Conservation (phyloP, 2,113 vertebrate species). For the Solea senegalensis region DNA sequence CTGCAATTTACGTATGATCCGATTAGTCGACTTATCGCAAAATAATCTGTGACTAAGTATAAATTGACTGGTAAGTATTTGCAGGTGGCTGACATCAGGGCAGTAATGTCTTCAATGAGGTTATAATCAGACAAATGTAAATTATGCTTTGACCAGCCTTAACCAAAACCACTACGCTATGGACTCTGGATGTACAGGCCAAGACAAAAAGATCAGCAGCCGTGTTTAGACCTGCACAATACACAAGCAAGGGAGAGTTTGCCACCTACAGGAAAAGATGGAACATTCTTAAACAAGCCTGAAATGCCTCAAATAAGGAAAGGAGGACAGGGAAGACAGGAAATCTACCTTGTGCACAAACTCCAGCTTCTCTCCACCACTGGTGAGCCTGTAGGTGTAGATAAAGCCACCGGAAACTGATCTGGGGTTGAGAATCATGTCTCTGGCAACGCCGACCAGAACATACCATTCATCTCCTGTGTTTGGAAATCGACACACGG, state of each 20-base stretch:
- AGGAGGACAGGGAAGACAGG: not conserved
- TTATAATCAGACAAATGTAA: not conserved
- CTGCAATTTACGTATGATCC: too few species aligned
- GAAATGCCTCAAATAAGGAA: too few species aligned
- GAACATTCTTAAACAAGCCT: too few species aligned
- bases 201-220: not conserved
- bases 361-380: slow-evolving; percentile 93
- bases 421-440: slow-evolving; percentile 95
- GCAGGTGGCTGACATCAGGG: too few species aligned
- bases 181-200: not conserved
- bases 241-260: not conserved
- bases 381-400: slow-evolving; percentile 93
- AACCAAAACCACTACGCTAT: not conserved
- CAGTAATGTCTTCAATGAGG: too few species aligned
- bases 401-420: slow-evolving; percentile 93
- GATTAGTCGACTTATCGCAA: too few species aligned
- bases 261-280: slow-evolving; percentile 4
- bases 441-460: slow-evolving; percentile 95
- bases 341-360: slow-evolving; percentile 94
- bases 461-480: slow-evolving; percentile 96
- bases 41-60: too few species aligned
- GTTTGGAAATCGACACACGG: slow-evolving; percentile 92
- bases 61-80: too few species aligned
- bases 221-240: not conserved
- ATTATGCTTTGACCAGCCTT: not conserved